A percentile compares a stretch with the other conserved stretches of the same genome.
Conservation (phyloP, 92 coral and sea anemone genomes). For the Plumapathes pennacea region DNA sequence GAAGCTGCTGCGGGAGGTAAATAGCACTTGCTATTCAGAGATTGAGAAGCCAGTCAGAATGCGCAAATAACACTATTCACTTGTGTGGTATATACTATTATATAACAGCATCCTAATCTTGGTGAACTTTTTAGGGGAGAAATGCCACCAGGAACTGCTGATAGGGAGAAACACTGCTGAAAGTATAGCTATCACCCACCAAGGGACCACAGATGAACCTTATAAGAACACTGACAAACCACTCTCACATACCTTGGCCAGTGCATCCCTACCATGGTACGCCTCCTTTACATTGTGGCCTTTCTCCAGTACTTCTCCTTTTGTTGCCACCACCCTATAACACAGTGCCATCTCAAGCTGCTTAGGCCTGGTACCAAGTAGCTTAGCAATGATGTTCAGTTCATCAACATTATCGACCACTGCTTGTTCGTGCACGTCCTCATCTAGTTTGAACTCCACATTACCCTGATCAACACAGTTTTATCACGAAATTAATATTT, state of each 20-base stretch:
- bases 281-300: conserved; percentile 93
- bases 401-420: conserved; percentile 64
- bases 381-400: conserved; percentile 65
- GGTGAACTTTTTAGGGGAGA: too few species aligned
- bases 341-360: conserved; percentile 81
- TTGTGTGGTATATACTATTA: too few species aligned
- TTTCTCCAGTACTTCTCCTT: conserved; percentile 90
- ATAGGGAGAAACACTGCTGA: neutral
- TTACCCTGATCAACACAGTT: too few species aligned
- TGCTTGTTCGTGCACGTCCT: conserved; percentile 81
- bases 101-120: too few species aligned
- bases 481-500: too few species aligned
- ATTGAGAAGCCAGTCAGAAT: too few species aligned
- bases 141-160: too few species aligned
- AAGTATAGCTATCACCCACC: neutral
- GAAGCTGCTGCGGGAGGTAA: too few species aligned
- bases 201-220: too few species aligned
- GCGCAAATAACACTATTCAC: too few species aligned
- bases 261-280: conserved; percentile 87
- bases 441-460: conserved; percentile 68
- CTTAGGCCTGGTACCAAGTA: conserved; percentile 71
- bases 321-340: conserved; percentile 89
- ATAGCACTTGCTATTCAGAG: too few species aligned
- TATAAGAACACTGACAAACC: too few species aligned
- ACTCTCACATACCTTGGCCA: conserved; percentile 88